Conservation (phyloP, 1,140 invertebrate species). For the Euwallacea fornicatus region DNA sequence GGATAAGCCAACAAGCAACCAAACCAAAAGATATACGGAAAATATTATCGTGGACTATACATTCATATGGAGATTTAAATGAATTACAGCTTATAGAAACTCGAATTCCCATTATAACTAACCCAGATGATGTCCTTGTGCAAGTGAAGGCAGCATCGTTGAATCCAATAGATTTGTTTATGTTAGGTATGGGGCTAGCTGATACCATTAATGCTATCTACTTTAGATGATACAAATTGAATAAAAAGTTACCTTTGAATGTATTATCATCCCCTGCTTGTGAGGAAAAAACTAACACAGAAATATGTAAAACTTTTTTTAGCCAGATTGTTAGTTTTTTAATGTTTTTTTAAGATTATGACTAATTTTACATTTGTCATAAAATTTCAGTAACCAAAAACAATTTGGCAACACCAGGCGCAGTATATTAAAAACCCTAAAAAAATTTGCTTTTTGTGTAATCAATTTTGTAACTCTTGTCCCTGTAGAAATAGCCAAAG, state of each 20-base stretch:
- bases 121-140: slow-evolving; percentile 76
- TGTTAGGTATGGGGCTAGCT: slow-evolving; percentile 63
- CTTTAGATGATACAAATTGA: not conserved
- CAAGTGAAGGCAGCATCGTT: slow-evolving; percentile 80
- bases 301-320: no score
- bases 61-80: slow-evolving; percentile 69
- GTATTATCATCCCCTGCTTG: not conserved
- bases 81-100: slow-evolving; percentile 66
- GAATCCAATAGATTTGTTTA: slow-evolving; percentile 89
- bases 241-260: not conserved
- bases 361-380: no score
- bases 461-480: no score
- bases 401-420: no score
- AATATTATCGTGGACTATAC: slow-evolving; percentile 78
- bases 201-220: no score
- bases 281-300: not conserved
- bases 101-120: slow-evolving; percentile 68
- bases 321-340: no score
- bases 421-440: no score
- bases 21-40: slow-evolving; percentile 31
- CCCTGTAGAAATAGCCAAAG: no score
- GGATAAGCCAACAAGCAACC: slow-evolving; percentile 25
- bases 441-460: no score
- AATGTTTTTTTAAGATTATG: no score
- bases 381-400: no score